Conservation (phyloP, 2,113 vertebrate species). For the Elaphurus davidianus region DNA sequence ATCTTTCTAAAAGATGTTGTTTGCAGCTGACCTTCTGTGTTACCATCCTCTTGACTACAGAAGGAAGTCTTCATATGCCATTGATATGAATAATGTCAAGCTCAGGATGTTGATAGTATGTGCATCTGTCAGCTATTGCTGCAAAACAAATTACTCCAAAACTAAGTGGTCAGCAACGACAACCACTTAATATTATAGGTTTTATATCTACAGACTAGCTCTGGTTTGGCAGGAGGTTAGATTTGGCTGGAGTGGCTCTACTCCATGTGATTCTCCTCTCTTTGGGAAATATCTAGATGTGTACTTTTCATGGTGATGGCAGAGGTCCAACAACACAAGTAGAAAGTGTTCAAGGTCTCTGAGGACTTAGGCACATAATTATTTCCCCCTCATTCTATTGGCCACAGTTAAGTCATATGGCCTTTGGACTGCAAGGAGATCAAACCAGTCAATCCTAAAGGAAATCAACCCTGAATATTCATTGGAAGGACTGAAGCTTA, state of each 20-base stretch:
- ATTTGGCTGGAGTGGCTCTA: neutral
- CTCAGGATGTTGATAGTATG: neutral
- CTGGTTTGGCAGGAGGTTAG: neutral
- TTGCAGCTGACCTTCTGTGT: neutral
- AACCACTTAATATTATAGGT: neutral
- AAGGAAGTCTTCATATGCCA: neutral
- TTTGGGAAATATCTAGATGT: neutral
- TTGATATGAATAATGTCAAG: neutral
- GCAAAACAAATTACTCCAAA: neutral
- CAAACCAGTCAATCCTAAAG: neutral
- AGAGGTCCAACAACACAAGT: neutral
- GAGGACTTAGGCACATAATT: neutral
- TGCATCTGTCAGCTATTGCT: neutral
- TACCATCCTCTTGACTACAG: neutral
- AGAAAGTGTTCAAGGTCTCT: neutral
- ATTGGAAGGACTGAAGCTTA: neutral
- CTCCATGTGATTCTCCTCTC: neutral
- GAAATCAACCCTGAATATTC: neutral
- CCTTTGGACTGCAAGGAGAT: neutral
- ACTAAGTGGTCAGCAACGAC: neutral
- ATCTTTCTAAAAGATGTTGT: neutral
- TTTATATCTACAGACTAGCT: neutral
- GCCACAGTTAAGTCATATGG: neutral
- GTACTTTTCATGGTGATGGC: neutral
- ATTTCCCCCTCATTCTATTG: neutral